Conservation (phyloP, 2,113 vertebrate genomes). For the Labrus mixtus region DNA sequence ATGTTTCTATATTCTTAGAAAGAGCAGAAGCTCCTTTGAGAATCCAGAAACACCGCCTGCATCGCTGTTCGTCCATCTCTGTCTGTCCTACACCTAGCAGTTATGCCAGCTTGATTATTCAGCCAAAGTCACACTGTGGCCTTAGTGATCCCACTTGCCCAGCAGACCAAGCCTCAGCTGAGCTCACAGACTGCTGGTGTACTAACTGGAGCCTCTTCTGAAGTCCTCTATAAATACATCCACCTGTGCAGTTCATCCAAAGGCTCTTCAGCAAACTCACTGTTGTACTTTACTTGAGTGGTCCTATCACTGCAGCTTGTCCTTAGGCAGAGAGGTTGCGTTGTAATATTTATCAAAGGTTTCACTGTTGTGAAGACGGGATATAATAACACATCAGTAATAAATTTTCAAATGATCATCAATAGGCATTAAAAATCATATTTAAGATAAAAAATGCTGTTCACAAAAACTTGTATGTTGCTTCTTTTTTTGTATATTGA, state of each 20-base stretch:
- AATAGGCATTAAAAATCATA: background rate
- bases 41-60: conserved; percentile 4
- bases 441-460: background rate
- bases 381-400: conserved; percentile 20
- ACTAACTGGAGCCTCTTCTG: conserved; percentile 34
- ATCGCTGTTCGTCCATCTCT: conserved; percentile 2
- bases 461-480: background rate
- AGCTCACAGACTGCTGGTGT: conserved; percentile 10
- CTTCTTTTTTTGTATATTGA: background rate
- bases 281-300: conserved; percentile 69
- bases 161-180: conserved; percentile 3
- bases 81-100: conserved; percentile 24
- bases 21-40: conserved; percentile 28
- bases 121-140: conserved; percentile 19
- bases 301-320: conserved; percentile 50
- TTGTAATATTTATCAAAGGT: conserved; percentile 63
- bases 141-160: conserved; percentile 28
- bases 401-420: conserved; percentile 4
- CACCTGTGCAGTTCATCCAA: conserved; percentile 44
- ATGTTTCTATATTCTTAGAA: background rate
- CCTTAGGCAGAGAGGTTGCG: conserved; percentile 37
- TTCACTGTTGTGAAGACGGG: conserved; percentile 28
- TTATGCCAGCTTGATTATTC: conserved; percentile 70
- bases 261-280: conserved; percentile 54
- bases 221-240: conserved; percentile 67